These are phyloP conservation scores for Clarias platycephalus DNA, from an alignment of 2,797 vertebrate genomes.

Conservation along the genomic window DNA sequence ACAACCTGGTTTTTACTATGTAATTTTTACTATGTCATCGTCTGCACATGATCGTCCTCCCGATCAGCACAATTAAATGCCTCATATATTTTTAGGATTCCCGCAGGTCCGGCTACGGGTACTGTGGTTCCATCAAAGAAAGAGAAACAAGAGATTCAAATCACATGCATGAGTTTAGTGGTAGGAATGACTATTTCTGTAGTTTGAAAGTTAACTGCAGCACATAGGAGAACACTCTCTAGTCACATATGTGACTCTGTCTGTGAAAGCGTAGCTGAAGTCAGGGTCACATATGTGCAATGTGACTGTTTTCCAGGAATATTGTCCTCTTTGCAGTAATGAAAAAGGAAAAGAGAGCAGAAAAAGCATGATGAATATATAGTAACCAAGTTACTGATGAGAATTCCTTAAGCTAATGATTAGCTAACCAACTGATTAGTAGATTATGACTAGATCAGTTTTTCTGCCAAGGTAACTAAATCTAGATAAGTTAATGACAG, in stretches of 20 bases:
- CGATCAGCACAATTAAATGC: conserved; percentile 56
- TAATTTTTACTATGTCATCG: conserved; percentile 25
- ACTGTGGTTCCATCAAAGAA: conserved; percentile 27
- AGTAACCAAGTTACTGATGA: background rate
- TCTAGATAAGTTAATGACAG: background rate
- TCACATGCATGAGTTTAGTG: conserved; percentile 57
- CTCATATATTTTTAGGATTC: conserved; percentile 59
- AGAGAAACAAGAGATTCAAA: conserved; percentile 44
- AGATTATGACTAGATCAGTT: background rate
- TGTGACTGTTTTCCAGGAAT: background rate
- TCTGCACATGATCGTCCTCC: conserved; percentile 47
- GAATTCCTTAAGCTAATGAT: background rate
- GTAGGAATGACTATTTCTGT: conserved; percentile 50
- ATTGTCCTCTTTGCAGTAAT: background rate
- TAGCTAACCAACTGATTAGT: background rate
- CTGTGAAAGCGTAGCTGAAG: no score
- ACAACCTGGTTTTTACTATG: conserved; percentile 2
- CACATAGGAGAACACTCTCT: background rate
- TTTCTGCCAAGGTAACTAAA: background rate
- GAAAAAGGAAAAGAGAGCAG: background rate
- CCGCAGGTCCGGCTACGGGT: conserved; percentile 33
- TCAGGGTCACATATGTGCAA: no score
- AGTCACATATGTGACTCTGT: background rate
- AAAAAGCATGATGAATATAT: background rate
- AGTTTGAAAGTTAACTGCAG: background rate